Evolutionary conservation across 2,888 invertebrate genomes (phyloP).

Genomic region (Escarpia spicata): DNA sequence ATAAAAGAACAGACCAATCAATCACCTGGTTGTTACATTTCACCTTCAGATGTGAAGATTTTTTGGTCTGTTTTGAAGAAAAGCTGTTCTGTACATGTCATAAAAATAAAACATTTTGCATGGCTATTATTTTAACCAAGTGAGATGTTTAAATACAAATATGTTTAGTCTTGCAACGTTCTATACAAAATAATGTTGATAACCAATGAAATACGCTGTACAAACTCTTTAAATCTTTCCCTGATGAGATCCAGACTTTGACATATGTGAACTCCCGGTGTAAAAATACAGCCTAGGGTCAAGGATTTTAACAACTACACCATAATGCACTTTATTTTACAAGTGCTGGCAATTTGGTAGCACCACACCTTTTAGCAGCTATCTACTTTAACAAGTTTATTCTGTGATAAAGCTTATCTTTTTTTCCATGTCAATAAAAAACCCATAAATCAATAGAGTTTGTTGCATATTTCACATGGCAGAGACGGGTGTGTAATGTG

Average conservation of each 20-base stretch:
- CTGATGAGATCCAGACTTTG: neutral
- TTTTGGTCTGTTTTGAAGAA: too few species aligned
- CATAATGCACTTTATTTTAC: conserved; percentile 16
- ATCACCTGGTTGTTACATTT: too few species aligned
- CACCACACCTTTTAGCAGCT: neutral
- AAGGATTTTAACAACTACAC: neutral
- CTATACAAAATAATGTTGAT: too few species aligned
- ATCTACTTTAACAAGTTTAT: conserved; percentile 4
- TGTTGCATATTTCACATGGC: neutral
- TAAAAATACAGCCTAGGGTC: neutral
- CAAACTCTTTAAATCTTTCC: neutral
- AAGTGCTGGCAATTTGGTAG: neutral
- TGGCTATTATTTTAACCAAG: too few species aligned
- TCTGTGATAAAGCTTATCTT: neutral
- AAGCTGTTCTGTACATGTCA: too few species aligned
- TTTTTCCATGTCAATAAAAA: neutral
- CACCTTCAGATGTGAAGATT: too few species aligned
- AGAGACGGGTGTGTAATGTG: neutral
- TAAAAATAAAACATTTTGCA: too few species aligned
- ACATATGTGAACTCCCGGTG: neutral
- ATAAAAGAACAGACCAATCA: too few species aligned
- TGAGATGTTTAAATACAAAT: too few species aligned
- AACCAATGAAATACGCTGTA: too few species aligned
- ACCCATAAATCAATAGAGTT: neutral
- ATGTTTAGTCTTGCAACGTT: too few species aligned